Conservation (phyloP, 2,113 vertebrate genomes). For the Probosciger aterrimus region DNA sequence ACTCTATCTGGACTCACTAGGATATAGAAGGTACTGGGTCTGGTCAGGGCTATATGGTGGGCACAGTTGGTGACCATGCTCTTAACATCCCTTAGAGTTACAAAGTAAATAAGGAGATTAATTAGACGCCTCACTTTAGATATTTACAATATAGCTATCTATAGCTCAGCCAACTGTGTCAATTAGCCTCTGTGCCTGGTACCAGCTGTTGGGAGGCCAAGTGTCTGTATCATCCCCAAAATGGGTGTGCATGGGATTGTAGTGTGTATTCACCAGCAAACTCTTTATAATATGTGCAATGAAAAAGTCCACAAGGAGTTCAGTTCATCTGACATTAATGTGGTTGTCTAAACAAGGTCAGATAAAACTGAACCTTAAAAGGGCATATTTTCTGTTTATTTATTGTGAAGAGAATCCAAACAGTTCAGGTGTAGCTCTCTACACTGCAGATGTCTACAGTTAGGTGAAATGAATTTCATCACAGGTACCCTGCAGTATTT, state of each 20-base stretch:
- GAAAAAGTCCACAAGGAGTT: neutral
- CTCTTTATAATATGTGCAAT: neutral
- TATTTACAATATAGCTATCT: neutral
- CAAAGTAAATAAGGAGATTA: neutral
- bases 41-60: neutral
- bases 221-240: neutral
- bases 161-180: neutral
- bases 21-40: neutral
- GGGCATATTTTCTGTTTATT: neutral
- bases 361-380: neutral
- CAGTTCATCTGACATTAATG: neutral
- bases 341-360: neutral
- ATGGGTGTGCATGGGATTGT: rapidly evolving
- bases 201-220: neutral
- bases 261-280: neutral
- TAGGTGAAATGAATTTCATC: neutral
- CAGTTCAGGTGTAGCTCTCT: neutral
- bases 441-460: neutral
- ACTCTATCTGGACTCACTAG: neutral
- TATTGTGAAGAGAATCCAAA: neutral
- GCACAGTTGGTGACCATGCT: rapidly evolving
- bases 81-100: neutral
- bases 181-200: neutral
- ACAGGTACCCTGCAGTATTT: neutral
- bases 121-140: neutral